Base-by-base conservation (phyloP, 2,797 vertebrate genomes). In the Emys orbicularis region DNA sequence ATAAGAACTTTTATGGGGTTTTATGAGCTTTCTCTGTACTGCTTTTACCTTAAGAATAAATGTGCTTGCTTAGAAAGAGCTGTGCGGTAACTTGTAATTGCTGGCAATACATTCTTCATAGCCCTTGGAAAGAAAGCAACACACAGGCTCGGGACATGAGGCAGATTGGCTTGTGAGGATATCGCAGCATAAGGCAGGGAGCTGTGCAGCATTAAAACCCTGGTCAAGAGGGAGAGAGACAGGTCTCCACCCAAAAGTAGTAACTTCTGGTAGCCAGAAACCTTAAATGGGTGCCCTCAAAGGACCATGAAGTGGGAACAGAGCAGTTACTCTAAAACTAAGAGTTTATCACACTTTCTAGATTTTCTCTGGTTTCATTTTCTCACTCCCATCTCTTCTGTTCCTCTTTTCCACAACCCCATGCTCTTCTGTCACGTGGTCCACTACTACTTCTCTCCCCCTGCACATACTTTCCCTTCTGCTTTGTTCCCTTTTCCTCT, bases 361-460 rank as follows among this genome's bases (percentile, higher is more conserved):
- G 18, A 23, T 34, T 41, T 56, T n/a, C 77, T 12, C 44, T 79
- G 77, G 25, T 59, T 76, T 31, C 34, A 85, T 34, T 85, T 91
- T 49, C 47, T 91, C 27, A 0, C 27, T 82, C 56, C 84, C 86
- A n/a, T 10, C 74, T 92, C 81, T 59, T 87, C 77, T 65, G 16
- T 79, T 11, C 16, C 49, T 79, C 81, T 44, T 91, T 81, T 83
- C 89, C 76, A 10, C 59, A 59, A 50, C 53, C n/a, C 27, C 1
- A 0, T 34, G 54, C 13, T 10, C 1, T 18, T 91, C 61, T 76
- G 41, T 77, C 68, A 84, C 13, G 29, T 88, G 31, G 29, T 5
- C 53, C 19, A 2, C 0, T 0, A 19, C n/a, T 92, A 41, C 57
- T 1, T 4, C 72, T 57, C 12, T 1, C 77, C 6, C 15, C 12